Percentiles rank a stretch among this genome's conserved stretches.
Evolutionary conservation across 2,888 invertebrate species (phyloP).

Genomic region (Amblyjoppa proteus): DNA sequence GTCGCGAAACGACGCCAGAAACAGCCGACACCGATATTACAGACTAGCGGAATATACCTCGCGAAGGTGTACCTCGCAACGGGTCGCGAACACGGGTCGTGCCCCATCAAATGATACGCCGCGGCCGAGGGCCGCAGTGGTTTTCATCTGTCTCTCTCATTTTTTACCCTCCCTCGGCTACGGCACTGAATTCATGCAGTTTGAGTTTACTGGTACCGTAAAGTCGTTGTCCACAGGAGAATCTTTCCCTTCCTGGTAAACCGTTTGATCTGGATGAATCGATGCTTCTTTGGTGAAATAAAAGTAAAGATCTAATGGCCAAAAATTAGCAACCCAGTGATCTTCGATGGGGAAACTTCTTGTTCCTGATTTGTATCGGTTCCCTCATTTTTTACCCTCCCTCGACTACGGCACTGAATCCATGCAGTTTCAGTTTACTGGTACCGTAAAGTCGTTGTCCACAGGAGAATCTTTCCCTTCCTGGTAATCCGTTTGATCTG

Average conservation of each 20-base stretch:
- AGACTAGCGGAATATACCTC: slow-evolving; percentile 65
- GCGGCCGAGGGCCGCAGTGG: slow-evolving; percentile 40
- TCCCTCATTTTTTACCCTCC: not conserved
- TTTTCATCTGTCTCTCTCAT: slow-evolving; percentile 36
- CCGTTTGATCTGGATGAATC: not conserved
- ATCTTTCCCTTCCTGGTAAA: not conserved
- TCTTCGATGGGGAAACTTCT: too few species aligned
- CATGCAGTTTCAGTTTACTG: not conserved
- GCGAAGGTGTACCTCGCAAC: slow-evolving; percentile 48
- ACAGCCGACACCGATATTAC: slow-evolving; percentile 71
- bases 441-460: not conserved
- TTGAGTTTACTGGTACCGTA: not conserved
- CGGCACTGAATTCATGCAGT: not conserved
- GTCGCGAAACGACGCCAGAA: slow-evolving; percentile 61
- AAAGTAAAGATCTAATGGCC: not conserved
- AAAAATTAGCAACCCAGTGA: too few species aligned
- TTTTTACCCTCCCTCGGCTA: not conserved
- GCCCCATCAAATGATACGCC: slow-evolving; percentile 73
- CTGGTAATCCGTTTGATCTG: not conserved
- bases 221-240: not conserved
- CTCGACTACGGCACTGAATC: not conserved
- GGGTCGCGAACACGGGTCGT: slow-evolving; percentile 64
- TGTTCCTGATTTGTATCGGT: too few species aligned
- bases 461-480: not conserved
- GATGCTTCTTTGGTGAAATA: not conserved